Conservation (phyloP, 2,113 vertebrate genomes). For the Lonchura striata region DNA sequence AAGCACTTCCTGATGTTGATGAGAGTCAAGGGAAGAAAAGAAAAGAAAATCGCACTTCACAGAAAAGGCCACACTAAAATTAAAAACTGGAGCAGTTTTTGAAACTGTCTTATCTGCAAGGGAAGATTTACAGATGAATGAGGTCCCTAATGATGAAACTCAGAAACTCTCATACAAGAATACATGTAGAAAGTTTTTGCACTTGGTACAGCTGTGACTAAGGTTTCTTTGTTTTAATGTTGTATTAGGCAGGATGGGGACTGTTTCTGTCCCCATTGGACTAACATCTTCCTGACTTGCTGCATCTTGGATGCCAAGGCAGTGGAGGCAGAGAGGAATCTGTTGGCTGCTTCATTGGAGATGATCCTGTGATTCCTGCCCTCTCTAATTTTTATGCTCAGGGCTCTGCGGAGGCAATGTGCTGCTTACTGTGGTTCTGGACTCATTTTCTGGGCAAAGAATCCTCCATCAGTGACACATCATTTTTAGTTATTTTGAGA, state of each 20-base stretch:
- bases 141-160: background rate
- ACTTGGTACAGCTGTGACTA: background rate
- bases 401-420: background rate
- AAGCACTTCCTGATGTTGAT: background rate
- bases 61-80: background rate
- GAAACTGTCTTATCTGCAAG: background rate
- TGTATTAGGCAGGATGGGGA: background rate
- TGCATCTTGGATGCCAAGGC: background rate
- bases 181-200: background rate
- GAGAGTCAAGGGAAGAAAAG: background rate
- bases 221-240: background rate
- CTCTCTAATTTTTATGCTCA: background rate
- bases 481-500: slow-evolving; percentile 35
- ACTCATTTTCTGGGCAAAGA: slow-evolving; percentile 18
- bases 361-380: background rate
- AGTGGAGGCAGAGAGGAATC: background rate
- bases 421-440: background rate
- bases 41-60: background rate
- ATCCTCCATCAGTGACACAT: slow-evolving; percentile 17
- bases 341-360: background rate
- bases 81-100: background rate
- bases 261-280: background rate
- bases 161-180: background rate
- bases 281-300: background rate
- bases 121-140: background rate